Evolutionary conservation across 1,140 invertebrate species (phyloP), one percentile per base, ranked within the genome.

Genomic region (Pseudobourletiella spinata): DNA sequence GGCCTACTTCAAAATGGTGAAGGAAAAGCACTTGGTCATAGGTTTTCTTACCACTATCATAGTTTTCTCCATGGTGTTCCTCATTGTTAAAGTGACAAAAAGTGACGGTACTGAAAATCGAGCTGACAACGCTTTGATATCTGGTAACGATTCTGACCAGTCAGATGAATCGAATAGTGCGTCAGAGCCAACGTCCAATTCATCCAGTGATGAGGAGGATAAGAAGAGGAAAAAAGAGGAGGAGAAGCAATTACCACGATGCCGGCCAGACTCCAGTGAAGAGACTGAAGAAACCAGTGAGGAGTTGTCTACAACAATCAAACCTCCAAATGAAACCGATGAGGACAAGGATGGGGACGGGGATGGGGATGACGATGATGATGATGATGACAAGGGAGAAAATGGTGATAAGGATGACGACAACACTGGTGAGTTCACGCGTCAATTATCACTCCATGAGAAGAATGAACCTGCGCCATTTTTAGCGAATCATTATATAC

Each of bases 21-120:
- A 67, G 50, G 65, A 67, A 51, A 57, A 57, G 32, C 58, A 57
- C 20, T 57, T 67, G 52, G 61, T 67, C 8, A 63, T 67, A 48
- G 65, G 65, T 30, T 67, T 67, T 50, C 54, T 67, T 2, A 59
- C 61, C n/a, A 51, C 54, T 15, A 63, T 67, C 29, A 42, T 67
- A 25, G 51, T 67, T 20, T 55, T 67, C 3, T 59, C 65, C 2
- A 18, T 67, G 24, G 58, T 67, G 52, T 67, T 67, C 60, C 51
- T 67, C 16, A 6, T 67, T 56, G 65, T 63, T 3, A 67, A 67
- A 55, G 52, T 55, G 28, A 35, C 52, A n/a, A 55, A 55, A 20
- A 48, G 52, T 8, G 29, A 35, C 18, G 14, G 2, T 22, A 51
- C 24, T 8, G 52, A 55, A n/a, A 32, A 55, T 14, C 18, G 3